These are phyloP conservation scores for Aldrovandia affinis DNA, from an alignment of 2,797 vertebrate species.

Conservation along the genomic window DNA sequence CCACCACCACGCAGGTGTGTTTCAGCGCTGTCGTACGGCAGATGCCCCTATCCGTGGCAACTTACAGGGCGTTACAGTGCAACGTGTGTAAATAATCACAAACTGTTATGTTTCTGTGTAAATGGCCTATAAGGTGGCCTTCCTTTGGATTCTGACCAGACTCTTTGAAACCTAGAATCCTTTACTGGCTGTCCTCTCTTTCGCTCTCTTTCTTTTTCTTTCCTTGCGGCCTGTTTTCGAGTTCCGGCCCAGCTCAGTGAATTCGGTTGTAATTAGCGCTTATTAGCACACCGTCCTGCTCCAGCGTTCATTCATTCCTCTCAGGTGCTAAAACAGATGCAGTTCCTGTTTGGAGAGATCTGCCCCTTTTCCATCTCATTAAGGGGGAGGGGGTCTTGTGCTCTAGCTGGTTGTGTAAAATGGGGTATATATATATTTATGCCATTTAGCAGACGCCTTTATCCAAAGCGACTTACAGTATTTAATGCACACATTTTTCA, in stretches of 20 bases:
- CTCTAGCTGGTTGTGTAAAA: neutral
- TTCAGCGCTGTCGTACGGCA: constrained; percentile 42
- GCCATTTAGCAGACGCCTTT: too few relatives aligned
- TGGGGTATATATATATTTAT: too few relatives aligned
- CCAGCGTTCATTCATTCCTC: neutral
- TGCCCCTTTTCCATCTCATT: too few relatives aligned
- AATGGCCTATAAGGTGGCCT: neutral
- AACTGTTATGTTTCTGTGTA: neutral
- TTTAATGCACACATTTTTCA: too few relatives aligned
- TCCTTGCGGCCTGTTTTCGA: neutral
- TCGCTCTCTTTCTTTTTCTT: neutral
- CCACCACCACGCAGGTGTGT: neutral
- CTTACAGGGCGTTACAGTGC: neutral
- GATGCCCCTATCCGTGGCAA: constrained; percentile 32
- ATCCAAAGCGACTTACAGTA: too few relatives aligned
- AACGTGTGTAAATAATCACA: neutral
- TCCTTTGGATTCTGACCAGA: neutral
- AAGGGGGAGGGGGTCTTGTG: neutral
- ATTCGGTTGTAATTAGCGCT: neutral
- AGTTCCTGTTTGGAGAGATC: neutral
- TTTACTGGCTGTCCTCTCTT: neutral
- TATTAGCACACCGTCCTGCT: neutral
- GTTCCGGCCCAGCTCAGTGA: neutral
- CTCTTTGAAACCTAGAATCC: neutral
- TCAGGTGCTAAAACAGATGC: neutral